Evolutionary conservation across 2,888 invertebrate species (phyloP).

Genomic region (Leucoma salicis): DNA sequence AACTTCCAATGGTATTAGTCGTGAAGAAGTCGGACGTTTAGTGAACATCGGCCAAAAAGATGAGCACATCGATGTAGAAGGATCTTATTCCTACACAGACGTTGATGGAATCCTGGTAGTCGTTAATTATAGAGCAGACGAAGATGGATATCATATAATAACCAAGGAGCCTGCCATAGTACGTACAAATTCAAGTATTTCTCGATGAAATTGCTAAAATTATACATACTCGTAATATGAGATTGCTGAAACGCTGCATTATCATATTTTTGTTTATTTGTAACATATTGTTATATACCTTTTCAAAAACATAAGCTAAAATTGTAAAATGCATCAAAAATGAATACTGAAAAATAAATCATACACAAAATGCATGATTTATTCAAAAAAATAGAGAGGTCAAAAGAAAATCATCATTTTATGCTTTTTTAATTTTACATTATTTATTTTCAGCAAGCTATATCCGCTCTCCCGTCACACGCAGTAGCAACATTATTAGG

Average conservation of each 20-base stretch:
- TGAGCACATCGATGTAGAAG: conserved; percentile 40
- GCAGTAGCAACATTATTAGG: conserved; percentile 9
- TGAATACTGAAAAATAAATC: no score
- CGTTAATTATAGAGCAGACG: conserved; percentile 39
- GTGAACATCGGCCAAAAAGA: conserved; percentile 39
- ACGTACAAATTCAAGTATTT: background rate
- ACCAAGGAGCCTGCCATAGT: background rate
- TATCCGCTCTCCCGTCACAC: background rate
- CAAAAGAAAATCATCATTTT: background rate
- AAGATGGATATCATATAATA: conserved; percentile 32
- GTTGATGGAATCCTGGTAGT: conserved; percentile 32
- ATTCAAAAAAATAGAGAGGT: no score
- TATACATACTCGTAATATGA: no score
- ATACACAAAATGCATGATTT: no score
- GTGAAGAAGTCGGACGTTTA: conserved; percentile 83
- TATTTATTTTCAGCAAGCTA: conserved; percentile 2
- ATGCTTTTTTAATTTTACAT: background rate
- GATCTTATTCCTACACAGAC: conserved; percentile 42
- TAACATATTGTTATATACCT: no score
- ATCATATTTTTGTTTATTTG: no score
- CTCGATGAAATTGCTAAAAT: no score
- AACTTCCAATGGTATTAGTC: conserved; percentile 85
- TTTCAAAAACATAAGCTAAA: no score
- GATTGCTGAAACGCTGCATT: no score
- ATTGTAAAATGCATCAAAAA: no score